Percentiles rank a stretch among this genome's conserved stretches.
Conservation (phyloP, 2,888 invertebrate species). For the Helleia helle region DNA sequence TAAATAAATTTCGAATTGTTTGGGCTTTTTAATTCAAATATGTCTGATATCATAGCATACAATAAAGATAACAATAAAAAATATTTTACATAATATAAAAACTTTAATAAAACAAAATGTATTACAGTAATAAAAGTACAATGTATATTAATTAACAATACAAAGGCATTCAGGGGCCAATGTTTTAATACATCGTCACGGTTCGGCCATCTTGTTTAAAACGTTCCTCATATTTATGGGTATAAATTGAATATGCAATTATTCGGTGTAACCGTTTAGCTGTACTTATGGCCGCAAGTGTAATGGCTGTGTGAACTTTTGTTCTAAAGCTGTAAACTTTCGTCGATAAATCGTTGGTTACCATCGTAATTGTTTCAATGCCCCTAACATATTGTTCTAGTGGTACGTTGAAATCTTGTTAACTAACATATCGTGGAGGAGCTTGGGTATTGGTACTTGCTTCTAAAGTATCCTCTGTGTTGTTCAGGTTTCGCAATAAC, state of each 20-base stretch:
- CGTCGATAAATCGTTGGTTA: background rate
- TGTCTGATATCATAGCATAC: too few species aligned
- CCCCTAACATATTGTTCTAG: too few species aligned
- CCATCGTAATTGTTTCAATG: background rate
- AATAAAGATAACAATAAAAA: too few species aligned
- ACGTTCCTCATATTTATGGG: slow-evolving; percentile 30
- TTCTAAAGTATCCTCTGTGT: too few species aligned
- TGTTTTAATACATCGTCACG: slow-evolving; percentile 7
- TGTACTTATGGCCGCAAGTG: slow-evolving; percentile 8
- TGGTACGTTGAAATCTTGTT: too few species aligned
- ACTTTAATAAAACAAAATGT: background rate
- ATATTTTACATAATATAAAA: too few species aligned
- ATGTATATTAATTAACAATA: background rate
- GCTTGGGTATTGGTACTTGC: too few species aligned
- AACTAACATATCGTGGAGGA: too few species aligned
- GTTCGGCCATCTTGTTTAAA: slow-evolving; percentile 22
- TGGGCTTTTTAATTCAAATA: too few species aligned
- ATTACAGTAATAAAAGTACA: too few species aligned
- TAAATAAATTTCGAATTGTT: too few species aligned
- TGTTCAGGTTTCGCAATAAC: too few species aligned
- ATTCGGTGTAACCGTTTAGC: slow-evolving; percentile 24
- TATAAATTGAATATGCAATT: slow-evolving; percentile 51
- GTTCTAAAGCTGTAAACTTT: background rate
- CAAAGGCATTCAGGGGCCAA: background rate
- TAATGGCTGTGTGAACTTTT: slow-evolving; percentile 5